Evolutionary conservation across 2,888 invertebrate species (phyloP), one percentile per base, ranked within the genome.

Genomic region (Sarcophaga carnaria): DNA sequence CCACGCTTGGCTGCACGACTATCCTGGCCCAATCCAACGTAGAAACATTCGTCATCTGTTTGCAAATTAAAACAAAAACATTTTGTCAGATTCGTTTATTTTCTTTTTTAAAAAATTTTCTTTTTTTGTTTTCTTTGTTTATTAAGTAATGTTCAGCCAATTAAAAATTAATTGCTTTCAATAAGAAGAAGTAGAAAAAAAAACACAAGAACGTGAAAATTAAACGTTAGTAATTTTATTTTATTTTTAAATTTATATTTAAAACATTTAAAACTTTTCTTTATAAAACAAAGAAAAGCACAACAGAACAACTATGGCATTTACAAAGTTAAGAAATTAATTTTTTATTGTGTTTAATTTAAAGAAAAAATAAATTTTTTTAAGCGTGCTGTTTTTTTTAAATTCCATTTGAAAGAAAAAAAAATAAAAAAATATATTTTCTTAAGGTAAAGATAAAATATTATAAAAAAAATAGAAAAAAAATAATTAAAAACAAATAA

Each of bases 11-110:
- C 92, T 90, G 93, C 93, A 90, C 91, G 91, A 91, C 92, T 92
- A 90, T 96, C 96, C 95, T 97, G 97, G 95, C 97, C 97, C 96
- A 97, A 96, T 95, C 97, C 97, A 95, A 97, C 97, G 97, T 97
- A 97, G 97, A 97, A 97, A 96, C 97, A 97, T 96, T 97, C 97
- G 96, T 97, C 97, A 96, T 97, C 97, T 97, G 97, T 97, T 90
- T 92, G 90, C 92, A 92, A 83, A 93, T 93, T 93, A 93, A 54
- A 93, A 96, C 96, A 96, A 96, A 97, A 97, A 97, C 96, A 97
- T 95, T 95, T 95, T 96, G 95, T 96, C 95, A 95, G 96, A 95
- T 95, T 85, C 84, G 72, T 77, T 75, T 54, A 22, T 22, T 64
- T 67, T 77, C 12, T 14, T 47, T 22, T 45, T 69, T 70, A 4